These are phyloP conservation scores for Sphyrna mokarran DNA, from an alignment of 2,113 vertebrate species.

Conservation along the genomic window DNA sequence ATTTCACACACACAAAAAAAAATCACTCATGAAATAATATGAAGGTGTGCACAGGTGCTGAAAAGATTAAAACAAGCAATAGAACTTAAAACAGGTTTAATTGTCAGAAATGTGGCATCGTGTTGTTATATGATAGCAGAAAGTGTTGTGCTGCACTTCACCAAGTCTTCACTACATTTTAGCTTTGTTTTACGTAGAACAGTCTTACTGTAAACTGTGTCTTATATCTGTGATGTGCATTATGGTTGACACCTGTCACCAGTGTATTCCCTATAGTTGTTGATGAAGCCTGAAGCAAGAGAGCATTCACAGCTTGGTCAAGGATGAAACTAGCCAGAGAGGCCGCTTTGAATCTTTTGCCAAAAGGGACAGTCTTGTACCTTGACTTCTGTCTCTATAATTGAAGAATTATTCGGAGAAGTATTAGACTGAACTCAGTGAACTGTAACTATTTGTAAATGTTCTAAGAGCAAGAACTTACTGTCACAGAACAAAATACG, in stretches of 20 bases:
- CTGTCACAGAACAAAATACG: neutral
- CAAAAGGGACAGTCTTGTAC: neutral
- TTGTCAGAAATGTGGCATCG: neutral
- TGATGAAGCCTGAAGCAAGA: neutral
- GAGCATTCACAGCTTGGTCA: neutral
- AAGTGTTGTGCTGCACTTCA: neutral
- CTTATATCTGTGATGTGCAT: slow-evolving; percentile 44
- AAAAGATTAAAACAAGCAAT: neutral
- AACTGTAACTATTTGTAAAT: neutral
- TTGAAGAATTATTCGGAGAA: neutral
- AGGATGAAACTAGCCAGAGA: neutral
- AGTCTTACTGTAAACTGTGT: neutral
- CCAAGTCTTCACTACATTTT: neutral
- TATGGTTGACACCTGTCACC: slow-evolving; percentile 12
- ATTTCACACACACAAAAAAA: neutral
- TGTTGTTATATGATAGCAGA: neutral
- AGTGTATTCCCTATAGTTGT: slow-evolving; percentile 25
- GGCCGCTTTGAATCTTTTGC: neutral
- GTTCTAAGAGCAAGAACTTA: neutral
- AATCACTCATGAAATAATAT: neutral
- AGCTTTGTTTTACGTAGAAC: neutral
- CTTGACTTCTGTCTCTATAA: slow-evolving; percentile 8
- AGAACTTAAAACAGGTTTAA: neutral
- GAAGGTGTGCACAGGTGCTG: neutral
- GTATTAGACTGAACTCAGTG: neutral